Base-by-base conservation (phyloP, 2,888 invertebrate species). In the Dryobota labecula region DNA sequence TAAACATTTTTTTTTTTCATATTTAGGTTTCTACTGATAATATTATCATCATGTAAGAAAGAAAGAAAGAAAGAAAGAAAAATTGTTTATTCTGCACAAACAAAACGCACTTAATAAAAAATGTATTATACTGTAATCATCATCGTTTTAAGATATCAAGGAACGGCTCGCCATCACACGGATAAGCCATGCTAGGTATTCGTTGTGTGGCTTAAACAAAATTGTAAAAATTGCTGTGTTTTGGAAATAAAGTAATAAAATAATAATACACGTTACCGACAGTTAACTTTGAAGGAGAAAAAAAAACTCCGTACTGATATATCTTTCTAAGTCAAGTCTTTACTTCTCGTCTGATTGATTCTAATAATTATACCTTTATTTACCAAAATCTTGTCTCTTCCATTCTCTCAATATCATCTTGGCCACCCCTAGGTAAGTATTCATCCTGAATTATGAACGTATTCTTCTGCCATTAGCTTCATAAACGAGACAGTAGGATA, bases 391-490 rank as follows among this genome's bases (percentile, higher is more conserved):
- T 30, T 56, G 62, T 43, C 80, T 36, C 66, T 72, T 80, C 76
- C 56, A 66, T 53, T 5, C 4, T 0, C 15, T 15, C 30, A 6
- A 8, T 47, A 69, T 66, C 67, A 15, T 38, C 15, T 2, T 30
- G n/a, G 15, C 60, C 63, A 47, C 78, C 80, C 70, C 63, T 78
- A 84, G 84, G 86, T 85, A 86, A 84, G 83, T 83, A 84, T 83
- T 86, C 86, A 83, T 80, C 71, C 78, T 88, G 89, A 89, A 82
- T 87, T 88, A 89, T 86, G 81, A 74, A 74, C 82, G 78, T 84
- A 89, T 89, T 88, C 86, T 87, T 86, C 81, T 78, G 82, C 87
- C 85, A 85, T 89, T 89, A 88, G 80, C 83, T 76, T 84, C 86
- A 85, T 86, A 82, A 84, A 85, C 81, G 84, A 78, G 65, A 63